A percentile compares a stretch with the other conserved stretches of the same genome.
These are phyloP conservation scores for Ascidia mentula DNA, from an alignment of 23 tunicate genomes.

Conservation along the genomic window DNA sequence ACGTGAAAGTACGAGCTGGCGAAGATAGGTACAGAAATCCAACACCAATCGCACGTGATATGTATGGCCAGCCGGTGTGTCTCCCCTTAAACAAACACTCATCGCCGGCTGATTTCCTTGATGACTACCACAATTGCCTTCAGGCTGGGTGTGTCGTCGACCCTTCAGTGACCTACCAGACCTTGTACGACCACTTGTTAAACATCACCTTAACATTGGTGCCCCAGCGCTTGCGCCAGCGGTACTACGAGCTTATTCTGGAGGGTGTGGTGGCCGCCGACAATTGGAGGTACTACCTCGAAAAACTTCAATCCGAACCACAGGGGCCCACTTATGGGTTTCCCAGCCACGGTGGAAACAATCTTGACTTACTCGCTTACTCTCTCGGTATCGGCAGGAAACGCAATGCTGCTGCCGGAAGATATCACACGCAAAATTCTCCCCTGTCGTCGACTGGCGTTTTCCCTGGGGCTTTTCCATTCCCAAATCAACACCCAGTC, in stretches of 20 bases:
- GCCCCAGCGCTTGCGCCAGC: not conserved
- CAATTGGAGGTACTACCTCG: slow-evolving; percentile 3
- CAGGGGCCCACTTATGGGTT: not conserved
- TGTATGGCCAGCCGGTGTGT: slow-evolving; percentile 29
- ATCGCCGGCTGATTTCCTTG: slow-evolving; percentile 21
- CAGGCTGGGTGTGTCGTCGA: slow-evolving; percentile 42
- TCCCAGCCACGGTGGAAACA: not conserved
- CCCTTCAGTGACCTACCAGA: not conserved
- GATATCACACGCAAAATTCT: not conserved
- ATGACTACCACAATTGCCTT: slow-evolving; percentile 37
- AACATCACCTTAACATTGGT: slow-evolving; percentile 9
- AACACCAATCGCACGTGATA: slow-evolving; percentile 19
- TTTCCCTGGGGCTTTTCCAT: not conserved
- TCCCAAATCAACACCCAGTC: not conserved
- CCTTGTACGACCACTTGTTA: not conserved
- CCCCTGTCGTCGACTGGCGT: not conserved
- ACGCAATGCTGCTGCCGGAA: not conserved
- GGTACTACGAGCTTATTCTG: not conserved
- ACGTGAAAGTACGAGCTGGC: slow-evolving; percentile 13
- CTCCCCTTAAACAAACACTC: slow-evolving; percentile 21
- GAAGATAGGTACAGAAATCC: not conserved
- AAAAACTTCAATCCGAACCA: not conserved
- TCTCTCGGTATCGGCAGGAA: not conserved
- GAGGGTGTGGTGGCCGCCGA: not conserved
- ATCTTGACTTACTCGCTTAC: not conserved